These are phyloP conservation scores for Sylvilagus floridanus DNA, from an alignment of 2,797 vertebrate species.

Conservation along the genomic window DNA sequence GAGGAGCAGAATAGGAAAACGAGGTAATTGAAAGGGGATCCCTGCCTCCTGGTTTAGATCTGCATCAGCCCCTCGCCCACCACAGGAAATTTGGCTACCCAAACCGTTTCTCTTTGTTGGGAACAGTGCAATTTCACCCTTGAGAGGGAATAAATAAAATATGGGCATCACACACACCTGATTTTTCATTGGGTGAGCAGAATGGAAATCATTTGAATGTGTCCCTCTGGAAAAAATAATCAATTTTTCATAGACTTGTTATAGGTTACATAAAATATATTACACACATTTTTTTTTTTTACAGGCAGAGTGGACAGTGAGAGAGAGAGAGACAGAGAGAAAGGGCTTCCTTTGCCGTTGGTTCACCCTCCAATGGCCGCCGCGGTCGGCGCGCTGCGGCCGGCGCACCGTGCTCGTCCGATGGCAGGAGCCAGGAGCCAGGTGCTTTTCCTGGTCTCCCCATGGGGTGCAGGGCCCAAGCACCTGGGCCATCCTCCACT, in stretches of 20 bases:
- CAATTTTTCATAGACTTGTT: conserved; percentile 84
- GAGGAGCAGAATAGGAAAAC: background rate
- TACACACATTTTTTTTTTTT: too few species aligned
- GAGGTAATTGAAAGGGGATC: conserved; percentile 49
- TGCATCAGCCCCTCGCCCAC: background rate
- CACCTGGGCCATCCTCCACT: too few species aligned
- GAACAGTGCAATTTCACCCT: conserved; percentile 42
- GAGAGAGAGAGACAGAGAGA: too few species aligned
- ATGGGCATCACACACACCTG: background rate
- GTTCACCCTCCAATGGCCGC: too few species aligned
- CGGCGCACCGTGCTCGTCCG: too few species aligned
- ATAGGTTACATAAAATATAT: conserved; percentile 80
- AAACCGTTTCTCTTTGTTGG: conserved; percentile 65
- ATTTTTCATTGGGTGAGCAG: conserved; percentile 72
- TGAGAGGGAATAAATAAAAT: conserved; percentile 69
- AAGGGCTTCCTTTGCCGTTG: too few species aligned
- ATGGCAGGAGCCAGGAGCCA: too few species aligned
- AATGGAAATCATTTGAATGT: conserved; percentile 77
- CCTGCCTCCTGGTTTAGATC: background rate
- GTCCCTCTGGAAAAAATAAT: conserved; percentile 81
- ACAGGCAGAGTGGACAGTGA: too few species aligned
- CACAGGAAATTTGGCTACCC: conserved; percentile 60
- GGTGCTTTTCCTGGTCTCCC: too few species aligned
- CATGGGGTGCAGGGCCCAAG: too few species aligned
- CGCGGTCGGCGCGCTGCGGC: too few species aligned